These are phyloP conservation scores for Periphyllus acericola DNA, from an alignment of 2,888 invertebrate species.

Conservation along the genomic window DNA sequence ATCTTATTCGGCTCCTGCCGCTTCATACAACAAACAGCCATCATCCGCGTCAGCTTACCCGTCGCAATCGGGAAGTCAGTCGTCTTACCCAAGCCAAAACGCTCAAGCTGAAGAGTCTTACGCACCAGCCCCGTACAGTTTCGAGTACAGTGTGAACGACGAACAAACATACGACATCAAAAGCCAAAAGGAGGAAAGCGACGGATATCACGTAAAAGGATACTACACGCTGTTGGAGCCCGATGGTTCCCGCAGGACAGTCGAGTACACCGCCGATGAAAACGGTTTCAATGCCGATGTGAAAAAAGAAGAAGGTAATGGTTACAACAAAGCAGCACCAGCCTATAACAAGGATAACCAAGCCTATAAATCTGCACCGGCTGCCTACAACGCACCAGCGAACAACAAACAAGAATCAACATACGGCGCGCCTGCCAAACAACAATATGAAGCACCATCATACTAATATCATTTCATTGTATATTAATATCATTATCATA, in stretches of 20 bases:
- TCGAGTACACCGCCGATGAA: slow-evolving; percentile 79
- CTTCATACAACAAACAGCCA: slow-evolving; percentile 21
- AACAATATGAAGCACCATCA: slow-evolving; percentile 44
- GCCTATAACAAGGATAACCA: slow-evolving; percentile 27
- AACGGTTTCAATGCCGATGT: slow-evolving; percentile 81
- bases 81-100: slow-evolving; percentile 41
- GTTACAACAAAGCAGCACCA: slow-evolving; percentile 27
- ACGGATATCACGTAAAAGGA: slow-evolving; percentile 69
- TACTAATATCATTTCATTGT: slow-evolving; percentile 27
- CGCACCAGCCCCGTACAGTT: slow-evolving; percentile 46
- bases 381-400: neutral
- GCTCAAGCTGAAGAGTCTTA: slow-evolving; percentile 41
- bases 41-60: slow-evolving; percentile 23
- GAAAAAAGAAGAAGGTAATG: slow-evolving; percentile 62
- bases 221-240: slow-evolving; percentile 51
- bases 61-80: neutral
- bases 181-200: slow-evolving; percentile 69
- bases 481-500: neutral
- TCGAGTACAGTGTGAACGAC: slow-evolving; percentile 66
- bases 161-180: slow-evolving; percentile 79
- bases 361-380: slow-evolving; percentile 33
- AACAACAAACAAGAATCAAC: slow-evolving; percentile 29
- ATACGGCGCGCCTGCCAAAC: neutral
- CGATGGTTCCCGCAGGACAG: slow-evolving; percentile 79
- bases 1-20: slow-evolving; percentile 24